These are phyloP conservation scores for Xiphophorus maculatus DNA, from an alignment of 2,113 vertebrate species.

Conservation along the genomic window DNA sequence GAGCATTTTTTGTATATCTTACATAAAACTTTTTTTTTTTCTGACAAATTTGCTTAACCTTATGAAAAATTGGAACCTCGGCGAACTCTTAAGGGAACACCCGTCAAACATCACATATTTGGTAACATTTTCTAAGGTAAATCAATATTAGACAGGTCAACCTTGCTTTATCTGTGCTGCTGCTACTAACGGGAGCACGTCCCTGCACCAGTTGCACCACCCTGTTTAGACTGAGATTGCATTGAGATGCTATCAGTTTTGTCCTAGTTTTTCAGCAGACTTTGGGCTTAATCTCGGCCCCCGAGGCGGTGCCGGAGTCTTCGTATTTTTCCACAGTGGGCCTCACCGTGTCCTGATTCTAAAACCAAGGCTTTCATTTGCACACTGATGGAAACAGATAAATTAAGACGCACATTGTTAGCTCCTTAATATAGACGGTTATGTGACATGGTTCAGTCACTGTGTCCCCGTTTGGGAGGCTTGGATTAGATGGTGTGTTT, in stretches of 20 bases:
- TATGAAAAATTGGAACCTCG: constrained; percentile 1
- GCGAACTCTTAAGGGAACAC: not conserved
- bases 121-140: constrained; percentile 13
- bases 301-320: constrained; percentile 15
- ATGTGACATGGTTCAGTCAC: constrained; percentile 31
- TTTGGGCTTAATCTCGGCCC: constrained; percentile 46
- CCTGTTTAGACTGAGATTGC: constrained; percentile 31
- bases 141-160: constrained; percentile 11
- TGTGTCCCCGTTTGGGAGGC: constrained; percentile 1
- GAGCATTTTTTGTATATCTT: not conserved
- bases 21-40: not conserved
- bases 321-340: constrained; percentile 34
- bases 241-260: constrained; percentile 32
- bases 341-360: constrained; percentile 25
- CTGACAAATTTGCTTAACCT: not conserved
- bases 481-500: constrained; percentile 13
- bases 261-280: constrained; percentile 61
- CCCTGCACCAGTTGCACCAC: constrained; percentile 32
- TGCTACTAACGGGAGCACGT: constrained; percentile 19
- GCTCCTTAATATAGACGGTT: constrained; percentile 13
- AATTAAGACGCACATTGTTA: constrained; percentile 3
- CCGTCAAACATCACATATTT: not conserved
- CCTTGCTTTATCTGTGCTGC: constrained; percentile 40
- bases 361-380: constrained; percentile 47
- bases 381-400: constrained; percentile 10